phyloP scores from a whole-genome alignment of 2,113 vertebrate species.

The Bos javanicus region DNA sequence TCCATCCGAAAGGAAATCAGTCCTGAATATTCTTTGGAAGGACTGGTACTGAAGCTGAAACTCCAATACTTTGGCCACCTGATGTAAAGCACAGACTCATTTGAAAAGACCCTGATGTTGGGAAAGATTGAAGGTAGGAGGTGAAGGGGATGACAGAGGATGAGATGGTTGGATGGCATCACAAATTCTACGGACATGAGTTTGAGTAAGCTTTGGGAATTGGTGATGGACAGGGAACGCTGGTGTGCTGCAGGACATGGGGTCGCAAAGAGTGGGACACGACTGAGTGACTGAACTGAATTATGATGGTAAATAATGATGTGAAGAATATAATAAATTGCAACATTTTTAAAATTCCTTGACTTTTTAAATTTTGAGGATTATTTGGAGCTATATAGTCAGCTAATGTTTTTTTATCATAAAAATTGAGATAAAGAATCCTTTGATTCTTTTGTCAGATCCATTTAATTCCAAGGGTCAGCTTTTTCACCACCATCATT shows the following conservation, averaged over 20 bases:
- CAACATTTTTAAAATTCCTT: background rate
- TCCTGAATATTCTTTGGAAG: background rate
- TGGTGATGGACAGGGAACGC: background rate
- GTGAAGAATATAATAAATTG: background rate
- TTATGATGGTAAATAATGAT: background rate
- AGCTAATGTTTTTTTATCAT: background rate
- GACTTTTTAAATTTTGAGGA: background rate
- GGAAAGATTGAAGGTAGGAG: background rate
- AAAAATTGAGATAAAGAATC: background rate
- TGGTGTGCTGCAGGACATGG: background rate
- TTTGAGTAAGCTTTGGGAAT: background rate
- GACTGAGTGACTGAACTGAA: background rate
- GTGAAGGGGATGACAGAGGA: background rate
- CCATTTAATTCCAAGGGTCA: background rate
- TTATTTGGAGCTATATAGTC: background rate
- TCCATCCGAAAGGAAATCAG: background rate
- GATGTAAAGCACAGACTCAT: background rate
- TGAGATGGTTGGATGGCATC: background rate
- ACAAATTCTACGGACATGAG: background rate
- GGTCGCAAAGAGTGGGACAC: accelerated
- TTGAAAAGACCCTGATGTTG: background rate
- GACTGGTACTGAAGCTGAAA: background rate
- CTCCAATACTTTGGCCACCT: background rate
- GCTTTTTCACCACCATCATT: background rate
- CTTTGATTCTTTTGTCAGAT: background rate